phyloP scores from a whole-genome alignment of 2,113 vertebrate species.

The Cavia aperea region DNA sequence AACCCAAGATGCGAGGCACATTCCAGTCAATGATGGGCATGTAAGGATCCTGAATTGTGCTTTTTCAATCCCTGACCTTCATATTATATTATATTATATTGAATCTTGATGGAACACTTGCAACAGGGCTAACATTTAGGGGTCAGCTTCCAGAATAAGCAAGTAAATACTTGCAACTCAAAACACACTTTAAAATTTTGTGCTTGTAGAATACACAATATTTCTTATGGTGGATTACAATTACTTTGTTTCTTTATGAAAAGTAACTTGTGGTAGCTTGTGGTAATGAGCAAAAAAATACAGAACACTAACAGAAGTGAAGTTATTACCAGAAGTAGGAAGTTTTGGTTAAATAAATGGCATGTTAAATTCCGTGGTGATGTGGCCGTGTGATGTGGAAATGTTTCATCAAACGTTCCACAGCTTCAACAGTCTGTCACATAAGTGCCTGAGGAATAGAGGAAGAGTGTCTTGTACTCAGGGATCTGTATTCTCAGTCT shows the following conservation, averaged over 20 bases:
- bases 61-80: not conserved
- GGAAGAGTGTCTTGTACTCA: not conserved
- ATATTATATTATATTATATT: not conserved
- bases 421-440: not conserved
- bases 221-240: not conserved
- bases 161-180: not conserved
- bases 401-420: not conserved
- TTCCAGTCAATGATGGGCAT: not conserved
- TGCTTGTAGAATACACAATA: not conserved
- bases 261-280: not conserved
- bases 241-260: conserved; percentile 13
- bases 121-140: not conserved
- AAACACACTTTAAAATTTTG: not conserved
- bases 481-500: not conserved
- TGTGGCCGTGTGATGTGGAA: not conserved
- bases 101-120: conserved; percentile 5
- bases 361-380: not conserved
- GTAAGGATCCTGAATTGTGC: conserved; percentile 3
- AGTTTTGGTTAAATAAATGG: not conserved
- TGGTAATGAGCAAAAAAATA: not conserved
- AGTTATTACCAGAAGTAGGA: not conserved
- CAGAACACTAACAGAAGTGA: not conserved
- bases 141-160: not conserved
- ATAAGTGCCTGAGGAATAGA: not conserved
- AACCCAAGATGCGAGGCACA: not conserved